A percentile compares a stretch with the other conserved stretches of the same genome.
Evolutionary conservation across 2,113 vertebrate species (phyloP).

Genomic region (Mellivora capensis): DNA sequence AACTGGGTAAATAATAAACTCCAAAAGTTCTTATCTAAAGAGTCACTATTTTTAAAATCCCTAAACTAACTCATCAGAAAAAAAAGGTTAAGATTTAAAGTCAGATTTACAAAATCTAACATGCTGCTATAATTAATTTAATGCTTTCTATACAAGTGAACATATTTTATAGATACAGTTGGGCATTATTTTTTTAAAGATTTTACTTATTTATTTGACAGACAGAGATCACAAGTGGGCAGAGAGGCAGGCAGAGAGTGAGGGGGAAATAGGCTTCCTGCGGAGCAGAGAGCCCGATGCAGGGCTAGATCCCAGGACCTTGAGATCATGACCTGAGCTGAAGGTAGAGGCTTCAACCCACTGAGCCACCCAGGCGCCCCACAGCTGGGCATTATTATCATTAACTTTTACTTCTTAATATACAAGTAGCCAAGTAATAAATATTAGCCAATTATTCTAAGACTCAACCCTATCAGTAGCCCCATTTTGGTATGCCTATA

Average conservation of each 20-base stretch:
- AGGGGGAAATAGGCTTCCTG: no score
- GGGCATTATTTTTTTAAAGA: neutral
- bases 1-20: neutral
- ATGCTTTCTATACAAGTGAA: neutral
- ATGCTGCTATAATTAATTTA: neutral
- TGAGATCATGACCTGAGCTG: no score
- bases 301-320: no score
- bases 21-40: neutral
- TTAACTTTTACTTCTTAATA: neutral
- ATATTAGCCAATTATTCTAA: neutral
- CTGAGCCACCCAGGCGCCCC: no score
- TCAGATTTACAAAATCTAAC: neutral
- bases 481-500: accelerated
- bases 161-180: neutral
- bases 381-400: neutral
- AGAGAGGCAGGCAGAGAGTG: no score
- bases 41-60: neutral
- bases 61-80: neutral
- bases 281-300: no score
- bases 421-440: neutral
- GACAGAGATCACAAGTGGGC: no score
- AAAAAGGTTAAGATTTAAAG: neutral
- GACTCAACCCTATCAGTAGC: neutral
- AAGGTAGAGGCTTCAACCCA: no score
- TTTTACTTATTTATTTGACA: no score